Evolutionary conservation across 1,140 invertebrate species (phyloP), one percentile per base, ranked within the genome.

Genomic region (Zaprionus camerounensis): DNA sequence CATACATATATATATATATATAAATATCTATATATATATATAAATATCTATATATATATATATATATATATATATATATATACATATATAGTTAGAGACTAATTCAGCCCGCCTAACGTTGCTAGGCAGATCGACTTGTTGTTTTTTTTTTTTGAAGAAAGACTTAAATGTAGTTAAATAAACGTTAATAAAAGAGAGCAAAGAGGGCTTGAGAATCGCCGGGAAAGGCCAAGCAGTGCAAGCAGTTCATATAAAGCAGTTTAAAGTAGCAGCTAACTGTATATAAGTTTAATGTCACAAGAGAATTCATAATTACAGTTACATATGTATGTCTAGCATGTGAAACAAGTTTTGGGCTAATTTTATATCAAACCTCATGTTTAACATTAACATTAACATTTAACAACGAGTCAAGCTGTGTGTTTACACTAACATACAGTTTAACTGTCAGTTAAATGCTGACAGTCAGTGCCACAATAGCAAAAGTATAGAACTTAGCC

Each of bases 91-190:
- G 80, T 88, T 88, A 88, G 83, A 78, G 78, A 86, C 77, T 74
- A 84, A 90, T 74, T 81, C 71, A 81, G 78, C 85, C 84, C 84
- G 84, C 84, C 84, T 84, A 82, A 80, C 83, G 83, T 77, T 86
- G 83, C 83, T 87, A 83, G 86, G 71, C 65, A 80, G 73, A 76
- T 74, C 57, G 56, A 49, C 62, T 66, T 64, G 67, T 76, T 67
- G 53, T 38, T 67, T 66, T 76, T 70, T n/a, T 70, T 70, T 67
- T 62, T 67, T 34, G 26, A 7, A 11, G 56, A 56, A 31, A 76
- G 62, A 28, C 62, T 64, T 61, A 53, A 64, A 64, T 49, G 51
- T 24, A 64, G 12, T 51, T 53, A 53, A 51, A 46, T 17, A n/a
- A 44, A 44, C 13, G 13, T 38, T 13, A n/a, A 28, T 11, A 9